Conservation (phyloP, 2,888 invertebrate species). For the Steinernema carpocapsae region DNA sequence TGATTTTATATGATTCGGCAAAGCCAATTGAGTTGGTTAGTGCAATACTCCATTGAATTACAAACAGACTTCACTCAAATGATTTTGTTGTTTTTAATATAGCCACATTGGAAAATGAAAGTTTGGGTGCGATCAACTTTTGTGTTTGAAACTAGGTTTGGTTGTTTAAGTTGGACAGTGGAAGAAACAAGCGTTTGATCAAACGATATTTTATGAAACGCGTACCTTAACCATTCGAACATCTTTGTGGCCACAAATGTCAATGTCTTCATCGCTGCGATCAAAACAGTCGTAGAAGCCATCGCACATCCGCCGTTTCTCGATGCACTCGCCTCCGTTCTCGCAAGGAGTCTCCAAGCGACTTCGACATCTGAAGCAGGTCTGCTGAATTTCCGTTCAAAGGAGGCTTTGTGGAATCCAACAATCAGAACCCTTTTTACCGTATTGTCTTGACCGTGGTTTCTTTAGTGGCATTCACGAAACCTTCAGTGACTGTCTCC, state of each 20-base stretch:
- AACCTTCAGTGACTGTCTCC: not conserved
- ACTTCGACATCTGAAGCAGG: constrained; percentile 2
- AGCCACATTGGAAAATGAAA: too few species aligned
- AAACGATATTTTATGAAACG: too few species aligned
- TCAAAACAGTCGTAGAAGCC: constrained; percentile 53
- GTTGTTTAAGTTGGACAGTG: too few species aligned
- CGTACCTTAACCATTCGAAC: constrained; percentile 5
- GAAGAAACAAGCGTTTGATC: too few species aligned
- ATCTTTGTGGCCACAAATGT: constrained; percentile 43
- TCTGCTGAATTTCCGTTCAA: not conserved
- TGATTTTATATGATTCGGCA: too few species aligned
- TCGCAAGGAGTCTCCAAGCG: constrained; percentile 30
- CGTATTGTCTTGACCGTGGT: not conserved
- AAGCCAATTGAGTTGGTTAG: too few species aligned
- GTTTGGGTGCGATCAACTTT: too few species aligned
- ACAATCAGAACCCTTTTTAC: not conserved
- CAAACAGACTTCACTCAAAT: too few species aligned
- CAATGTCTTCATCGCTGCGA: constrained; percentile 48
- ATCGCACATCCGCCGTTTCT: constrained; percentile 55
- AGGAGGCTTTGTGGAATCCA: not conserved
- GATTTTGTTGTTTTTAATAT: too few species aligned
- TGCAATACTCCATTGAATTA: not conserved
- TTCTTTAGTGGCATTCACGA: not conserved
- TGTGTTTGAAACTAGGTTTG: too few species aligned
- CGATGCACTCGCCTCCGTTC: constrained; percentile 44